These are phyloP conservation scores for Ferrisia virgata DNA, from an alignment of 2,888 invertebrate genomes.

Conservation along the genomic window DNA sequence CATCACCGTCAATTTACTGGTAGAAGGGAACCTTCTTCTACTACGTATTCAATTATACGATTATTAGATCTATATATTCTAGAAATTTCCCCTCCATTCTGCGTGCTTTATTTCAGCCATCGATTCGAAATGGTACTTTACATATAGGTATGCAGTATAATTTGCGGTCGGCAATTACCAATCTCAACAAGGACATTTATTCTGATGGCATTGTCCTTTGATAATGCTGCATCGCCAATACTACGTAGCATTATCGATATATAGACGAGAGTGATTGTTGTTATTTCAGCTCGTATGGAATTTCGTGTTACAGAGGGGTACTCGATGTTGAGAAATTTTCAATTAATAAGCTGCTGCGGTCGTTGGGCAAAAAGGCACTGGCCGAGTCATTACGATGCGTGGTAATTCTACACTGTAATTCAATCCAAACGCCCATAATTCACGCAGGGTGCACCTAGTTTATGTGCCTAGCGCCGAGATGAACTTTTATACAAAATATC, in stretches of 20 bases:
- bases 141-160: no score
- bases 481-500: conserved; percentile 6
- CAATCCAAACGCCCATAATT: conserved; percentile 16
- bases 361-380: background rate
- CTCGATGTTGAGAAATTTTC: background rate
- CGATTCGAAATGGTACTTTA: background rate
- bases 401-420: conserved; percentile 1
- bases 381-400: background rate
- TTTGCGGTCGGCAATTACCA: background rate
- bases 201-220: background rate
- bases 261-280: background rate
- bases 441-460: conserved; percentile 25
- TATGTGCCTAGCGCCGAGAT: background rate
- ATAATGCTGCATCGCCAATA: background rate
- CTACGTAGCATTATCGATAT: no score
- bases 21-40: no score
- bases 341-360: conserved; percentile 16
- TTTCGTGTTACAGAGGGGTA: background rate
- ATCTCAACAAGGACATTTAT: background rate
- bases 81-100: no score
- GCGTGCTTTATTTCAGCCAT: background rate
- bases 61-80: no score
- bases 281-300: background rate
- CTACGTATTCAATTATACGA: no score
- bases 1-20: no score